Percentiles rank a stretch among this genome's conserved stretches.
These are phyloP conservation scores for Stercorarius parasiticus DNA, from an alignment of 2,113 vertebrate genomes.

Conservation along the genomic window DNA sequence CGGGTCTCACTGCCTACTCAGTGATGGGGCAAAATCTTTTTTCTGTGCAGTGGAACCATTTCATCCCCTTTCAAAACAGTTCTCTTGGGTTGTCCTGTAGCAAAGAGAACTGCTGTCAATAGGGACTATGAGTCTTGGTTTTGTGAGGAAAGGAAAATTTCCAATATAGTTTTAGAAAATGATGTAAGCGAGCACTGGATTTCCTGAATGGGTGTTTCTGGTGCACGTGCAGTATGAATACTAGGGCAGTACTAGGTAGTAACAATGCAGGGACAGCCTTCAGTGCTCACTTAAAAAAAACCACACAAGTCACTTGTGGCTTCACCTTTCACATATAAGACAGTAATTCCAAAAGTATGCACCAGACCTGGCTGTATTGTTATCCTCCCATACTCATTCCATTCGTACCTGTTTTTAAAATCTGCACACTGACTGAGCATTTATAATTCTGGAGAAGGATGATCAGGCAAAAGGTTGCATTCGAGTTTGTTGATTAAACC, in stretches of 20 bases:
- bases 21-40: background rate
- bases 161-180: background rate
- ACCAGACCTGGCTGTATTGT: background rate
- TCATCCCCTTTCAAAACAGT: background rate
- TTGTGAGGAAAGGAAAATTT: background rate
- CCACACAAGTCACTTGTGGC: background rate
- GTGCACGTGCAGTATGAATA: background rate
- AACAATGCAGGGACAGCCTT: background rate
- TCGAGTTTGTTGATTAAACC: background rate
- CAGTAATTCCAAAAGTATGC: background rate
- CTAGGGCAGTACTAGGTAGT: background rate
- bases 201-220: background rate
- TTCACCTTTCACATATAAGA: background rate
- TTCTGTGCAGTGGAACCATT: background rate
- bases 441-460: background rate
- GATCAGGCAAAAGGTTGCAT: background rate
- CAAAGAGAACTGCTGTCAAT: background rate
- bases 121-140: background rate
- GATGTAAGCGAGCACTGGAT: background rate
- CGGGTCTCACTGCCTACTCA: background rate
- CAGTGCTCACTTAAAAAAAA: background rate
- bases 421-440: background rate
- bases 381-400: background rate
- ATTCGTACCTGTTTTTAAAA: background rate
- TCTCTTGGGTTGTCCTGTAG: background rate